Conservation (phyloP, 2,888 invertebrate species). For the Cenopis cana region DNA sequence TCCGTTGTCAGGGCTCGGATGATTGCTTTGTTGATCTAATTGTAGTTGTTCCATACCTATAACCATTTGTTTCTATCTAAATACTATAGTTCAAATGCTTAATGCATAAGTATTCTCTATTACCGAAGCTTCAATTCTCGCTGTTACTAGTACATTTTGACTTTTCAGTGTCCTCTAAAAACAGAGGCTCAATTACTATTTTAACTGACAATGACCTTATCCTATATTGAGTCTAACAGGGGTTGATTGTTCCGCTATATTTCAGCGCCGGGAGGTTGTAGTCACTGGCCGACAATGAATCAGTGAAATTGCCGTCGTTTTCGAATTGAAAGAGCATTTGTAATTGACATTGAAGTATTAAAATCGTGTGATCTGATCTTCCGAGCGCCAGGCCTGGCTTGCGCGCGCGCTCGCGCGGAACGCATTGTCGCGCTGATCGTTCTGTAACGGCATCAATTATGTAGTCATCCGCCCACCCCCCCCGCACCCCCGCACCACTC, state of each 20-base stretch:
- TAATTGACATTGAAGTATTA: slow-evolving; percentile 4
- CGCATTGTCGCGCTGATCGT: slow-evolving; percentile 17
- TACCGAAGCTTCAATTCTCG: too few relatives aligned
- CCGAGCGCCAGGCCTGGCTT: not conserved
- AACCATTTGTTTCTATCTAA: too few relatives aligned
- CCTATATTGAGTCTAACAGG: not conserved
- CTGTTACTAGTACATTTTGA: too few relatives aligned
- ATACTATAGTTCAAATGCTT: too few relatives aligned
- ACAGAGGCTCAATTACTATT: too few relatives aligned
- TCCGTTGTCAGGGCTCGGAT: too few relatives aligned
- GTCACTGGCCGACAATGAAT: not conserved
- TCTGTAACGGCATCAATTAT: slow-evolving; percentile 26
- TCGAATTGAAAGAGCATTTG: not conserved
- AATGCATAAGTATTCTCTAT: too few relatives aligned
- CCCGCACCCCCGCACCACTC: not conserved
- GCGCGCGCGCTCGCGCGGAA: not conserved
- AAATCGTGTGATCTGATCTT: slow-evolving; percentile 10
- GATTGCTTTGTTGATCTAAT: too few relatives aligned
- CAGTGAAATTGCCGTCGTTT: not conserved
- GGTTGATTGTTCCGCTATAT: not conserved
- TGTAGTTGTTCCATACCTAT: too few relatives aligned
- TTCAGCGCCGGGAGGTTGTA: not conserved
- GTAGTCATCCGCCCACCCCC: not conserved
- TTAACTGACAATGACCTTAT: too few relatives aligned
- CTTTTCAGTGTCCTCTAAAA: too few relatives aligned